Conservation (phyloP, 64 coral and sea anemone species). For the Porites australiensis region DNA sequence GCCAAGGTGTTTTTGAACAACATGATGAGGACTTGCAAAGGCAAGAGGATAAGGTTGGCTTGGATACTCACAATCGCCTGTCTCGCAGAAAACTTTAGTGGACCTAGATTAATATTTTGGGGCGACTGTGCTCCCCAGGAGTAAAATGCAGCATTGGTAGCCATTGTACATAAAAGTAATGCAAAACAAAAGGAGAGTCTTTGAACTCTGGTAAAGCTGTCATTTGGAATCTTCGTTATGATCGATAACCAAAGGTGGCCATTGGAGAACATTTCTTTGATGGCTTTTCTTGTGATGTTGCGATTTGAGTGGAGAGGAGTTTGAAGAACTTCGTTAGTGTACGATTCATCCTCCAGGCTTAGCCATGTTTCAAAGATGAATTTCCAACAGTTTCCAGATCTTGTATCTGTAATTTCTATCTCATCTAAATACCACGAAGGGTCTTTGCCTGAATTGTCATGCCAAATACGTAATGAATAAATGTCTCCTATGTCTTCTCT, state of each 20-base stretch:
- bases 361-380: slow-evolving; percentile 55
- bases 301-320: not conserved
- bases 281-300: not conserved
- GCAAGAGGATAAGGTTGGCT: not conserved
- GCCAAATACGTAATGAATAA: slow-evolving; percentile 28
- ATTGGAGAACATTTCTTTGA: slow-evolving; percentile 33
- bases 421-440: slow-evolving; percentile 63
- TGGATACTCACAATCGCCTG: not conserved
- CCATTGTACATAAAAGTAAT: slow-evolving; percentile 49
- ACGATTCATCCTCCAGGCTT: slow-evolving; percentile 43
- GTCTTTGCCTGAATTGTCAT: slow-evolving; percentile 58
- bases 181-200: slow-evolving; percentile 40
- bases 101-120: not conserved
- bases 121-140: not conserved
- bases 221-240: slow-evolving; percentile 40
- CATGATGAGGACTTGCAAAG: not conserved
- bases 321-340: slow-evolving; percentile 1
- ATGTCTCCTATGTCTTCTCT: slow-evolving; percentile 37
- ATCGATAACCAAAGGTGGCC: slow-evolving; percentile 65
- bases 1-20: not conserved
- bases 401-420: slow-evolving; percentile 11
- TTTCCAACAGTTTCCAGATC: not conserved
- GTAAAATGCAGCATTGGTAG: slow-evolving; percentile 55
- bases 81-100: not conserved
- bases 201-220: slow-evolving; percentile 39